Evolutionary conservation across 2,888 invertebrate genomes (phyloP).

Genomic region (Leucophenga maculata): DNA sequence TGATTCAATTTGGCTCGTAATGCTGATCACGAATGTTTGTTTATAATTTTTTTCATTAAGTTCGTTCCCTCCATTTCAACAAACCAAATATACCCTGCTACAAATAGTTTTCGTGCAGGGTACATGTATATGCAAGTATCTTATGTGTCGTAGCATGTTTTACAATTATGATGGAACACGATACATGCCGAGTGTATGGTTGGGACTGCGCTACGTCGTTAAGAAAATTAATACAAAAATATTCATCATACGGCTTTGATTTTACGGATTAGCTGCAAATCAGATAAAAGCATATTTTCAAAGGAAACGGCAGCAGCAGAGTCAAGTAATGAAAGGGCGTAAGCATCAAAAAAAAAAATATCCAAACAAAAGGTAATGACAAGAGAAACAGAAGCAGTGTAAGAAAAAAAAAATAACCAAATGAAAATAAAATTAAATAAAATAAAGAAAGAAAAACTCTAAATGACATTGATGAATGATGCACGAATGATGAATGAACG

Average conservation of each 20-base stretch:
- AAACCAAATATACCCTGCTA: too few species aligned
- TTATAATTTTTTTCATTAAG: too few species aligned
- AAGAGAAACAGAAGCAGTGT: not conserved
- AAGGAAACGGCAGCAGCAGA: too few species aligned
- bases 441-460: conserved; percentile 13
- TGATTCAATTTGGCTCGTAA: too few species aligned
- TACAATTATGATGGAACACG: too few species aligned
- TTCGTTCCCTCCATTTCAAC: too few species aligned
- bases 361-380: conserved; percentile 32
- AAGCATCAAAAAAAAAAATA: conserved; percentile 36
- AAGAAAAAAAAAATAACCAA: not conserved
- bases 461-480: conserved; percentile 65
- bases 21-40: too few species aligned
- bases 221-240: not conserved
- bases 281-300: not conserved
- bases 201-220: too few species aligned
- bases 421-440: conserved; percentile 26
- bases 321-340: not conserved
- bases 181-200: too few species aligned
- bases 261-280: not conserved
- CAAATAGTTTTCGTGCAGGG: too few species aligned
- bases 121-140: too few species aligned
- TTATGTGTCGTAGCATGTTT: too few species aligned
- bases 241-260: conserved; percentile 3
- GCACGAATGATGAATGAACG: conserved; percentile 55